Percentiles rank a stretch among this genome's conserved stretches.
Conservation (phyloP, 2,797 vertebrate genomes). For the Toxotes lorentzi region DNA sequence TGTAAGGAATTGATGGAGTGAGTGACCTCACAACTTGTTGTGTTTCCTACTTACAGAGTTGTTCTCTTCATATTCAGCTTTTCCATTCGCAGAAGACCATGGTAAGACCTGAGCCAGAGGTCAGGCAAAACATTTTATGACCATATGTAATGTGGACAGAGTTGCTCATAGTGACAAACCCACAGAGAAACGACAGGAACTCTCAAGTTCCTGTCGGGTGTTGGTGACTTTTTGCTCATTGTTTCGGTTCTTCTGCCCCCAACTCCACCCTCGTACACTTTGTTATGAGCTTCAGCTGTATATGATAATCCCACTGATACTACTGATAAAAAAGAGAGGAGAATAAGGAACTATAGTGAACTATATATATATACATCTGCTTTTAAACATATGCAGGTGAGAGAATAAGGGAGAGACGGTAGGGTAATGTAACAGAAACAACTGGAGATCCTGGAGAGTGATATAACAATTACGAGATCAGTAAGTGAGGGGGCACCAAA, state of each 20-base stretch:
- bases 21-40: slow-evolving; percentile 51
- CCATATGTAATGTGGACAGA: neutral
- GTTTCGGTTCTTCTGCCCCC: neutral
- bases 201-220: too few species aligned
- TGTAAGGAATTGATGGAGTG: slow-evolving; percentile 42
- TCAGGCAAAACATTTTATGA: neutral
- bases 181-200: neutral
- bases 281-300: neutral
- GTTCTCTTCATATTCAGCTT: slow-evolving; percentile 49
- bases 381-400: neutral
- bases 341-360: too few species aligned
- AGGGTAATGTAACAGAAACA: neutral
- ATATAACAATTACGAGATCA: neutral
- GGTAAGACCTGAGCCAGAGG: too few species aligned
- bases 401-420: neutral
- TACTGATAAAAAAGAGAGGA: neutral
- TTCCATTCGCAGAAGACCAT: slow-evolving; percentile 1
- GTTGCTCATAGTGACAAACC: neutral
- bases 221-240: neutral
- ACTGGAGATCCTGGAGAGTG: neutral
- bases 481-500: neutral
- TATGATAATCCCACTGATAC: neutral
- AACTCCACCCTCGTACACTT: neutral
- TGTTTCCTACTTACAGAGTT: slow-evolving; percentile 30
- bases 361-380: too few species aligned